Conservation (phyloP, 2,888 invertebrate genomes). For the Acanthosepion esculentum region DNA sequence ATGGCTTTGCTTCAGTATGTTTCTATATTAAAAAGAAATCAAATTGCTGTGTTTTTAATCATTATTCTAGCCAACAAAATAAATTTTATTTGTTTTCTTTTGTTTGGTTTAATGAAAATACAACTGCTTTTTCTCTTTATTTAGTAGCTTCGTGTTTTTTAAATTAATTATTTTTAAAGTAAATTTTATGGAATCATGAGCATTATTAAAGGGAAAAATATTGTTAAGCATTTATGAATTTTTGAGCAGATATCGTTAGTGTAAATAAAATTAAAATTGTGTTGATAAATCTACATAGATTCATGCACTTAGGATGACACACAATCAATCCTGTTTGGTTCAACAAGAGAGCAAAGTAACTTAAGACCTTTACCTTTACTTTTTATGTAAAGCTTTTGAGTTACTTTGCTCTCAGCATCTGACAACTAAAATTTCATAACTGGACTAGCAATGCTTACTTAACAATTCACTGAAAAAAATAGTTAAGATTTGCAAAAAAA, state of each 20-base stretch:
- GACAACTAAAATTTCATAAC: too few relatives aligned
- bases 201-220: not conserved
- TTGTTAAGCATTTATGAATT: not conserved
- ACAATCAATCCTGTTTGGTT: too few relatives aligned
- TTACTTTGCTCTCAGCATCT: too few relatives aligned
- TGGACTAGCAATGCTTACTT: too few relatives aligned
- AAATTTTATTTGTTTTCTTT: not conserved
- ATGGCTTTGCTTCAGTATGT: not conserved
- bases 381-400: too few relatives aligned
- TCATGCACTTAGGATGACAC: too few relatives aligned
- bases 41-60: not conserved
- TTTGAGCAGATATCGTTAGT: not conserved
- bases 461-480: too few relatives aligned
- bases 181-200: not conserved
- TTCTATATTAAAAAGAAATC: constrained; percentile 41
- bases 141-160: not conserved
- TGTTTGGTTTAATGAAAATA: not conserved
- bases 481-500: too few relatives aligned
- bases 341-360: too few relatives aligned
- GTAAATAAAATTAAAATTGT: not conserved
- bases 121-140: not conserved
- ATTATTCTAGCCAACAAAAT: not conserved
- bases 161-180: not conserved
- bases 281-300: not conserved
- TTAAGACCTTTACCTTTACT: too few relatives aligned